Conservation (phyloP, 2,797 vertebrate genomes). For the Pagetopsis macropterus region DNA sequence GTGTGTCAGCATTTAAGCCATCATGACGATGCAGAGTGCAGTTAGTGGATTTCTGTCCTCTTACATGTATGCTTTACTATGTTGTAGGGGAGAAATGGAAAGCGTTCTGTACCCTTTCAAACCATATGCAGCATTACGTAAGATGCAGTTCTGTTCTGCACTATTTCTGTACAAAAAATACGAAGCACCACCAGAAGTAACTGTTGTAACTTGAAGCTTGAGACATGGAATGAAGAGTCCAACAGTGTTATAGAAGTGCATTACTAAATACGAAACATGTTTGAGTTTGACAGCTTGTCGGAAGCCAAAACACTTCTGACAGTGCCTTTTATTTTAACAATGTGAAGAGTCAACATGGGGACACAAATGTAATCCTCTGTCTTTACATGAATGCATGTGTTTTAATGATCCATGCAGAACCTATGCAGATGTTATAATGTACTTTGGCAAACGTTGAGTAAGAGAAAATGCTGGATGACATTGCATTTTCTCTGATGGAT, state of each 20-base stretch:
- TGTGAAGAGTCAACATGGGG: neutral
- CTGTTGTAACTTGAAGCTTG: neutral
- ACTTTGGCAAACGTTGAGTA: neutral
- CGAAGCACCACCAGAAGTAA: neutral
- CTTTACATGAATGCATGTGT: neutral
- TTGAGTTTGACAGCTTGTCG: neutral
- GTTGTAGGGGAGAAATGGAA: neutral
- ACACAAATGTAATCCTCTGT: neutral
- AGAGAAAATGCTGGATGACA: neutral
- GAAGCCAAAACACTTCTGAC: neutral
- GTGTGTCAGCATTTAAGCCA: conserved; percentile 26
- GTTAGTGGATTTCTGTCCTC: neutral
- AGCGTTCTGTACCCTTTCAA: neutral
- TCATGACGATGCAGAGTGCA: neutral
- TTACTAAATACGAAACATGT: neutral
- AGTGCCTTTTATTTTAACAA: neutral
- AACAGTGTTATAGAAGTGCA: neutral
- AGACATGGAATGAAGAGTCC: neutral
- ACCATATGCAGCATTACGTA: neutral
- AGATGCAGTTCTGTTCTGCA: neutral
- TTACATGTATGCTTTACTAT: neutral
- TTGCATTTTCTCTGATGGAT: neutral
- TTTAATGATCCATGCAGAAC: conserved; percentile 4
- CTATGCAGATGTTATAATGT: neutral
- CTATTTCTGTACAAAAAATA: neutral